Conservation (phyloP, 2,888 invertebrate species). For the Polia nebulosa region DNA sequence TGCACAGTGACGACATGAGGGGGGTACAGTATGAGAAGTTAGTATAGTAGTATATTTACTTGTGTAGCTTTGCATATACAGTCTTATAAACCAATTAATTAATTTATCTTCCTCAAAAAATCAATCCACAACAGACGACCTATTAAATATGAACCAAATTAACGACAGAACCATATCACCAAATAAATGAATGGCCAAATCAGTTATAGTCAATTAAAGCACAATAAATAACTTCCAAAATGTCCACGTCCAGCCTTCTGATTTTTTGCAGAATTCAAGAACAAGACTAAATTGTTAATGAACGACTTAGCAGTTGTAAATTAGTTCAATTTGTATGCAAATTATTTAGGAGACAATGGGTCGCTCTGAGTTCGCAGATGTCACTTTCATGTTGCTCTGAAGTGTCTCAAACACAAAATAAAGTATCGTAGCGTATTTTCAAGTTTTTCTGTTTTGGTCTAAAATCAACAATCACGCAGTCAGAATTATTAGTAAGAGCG, state of each 20-base stretch:
- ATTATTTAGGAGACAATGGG: conserved; percentile 64
- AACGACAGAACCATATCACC: too few relatives aligned
- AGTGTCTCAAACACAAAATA: conserved; percentile 8
- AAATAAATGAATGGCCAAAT: neutral
- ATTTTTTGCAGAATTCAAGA: conserved; percentile 13
- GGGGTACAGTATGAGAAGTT: too few relatives aligned
- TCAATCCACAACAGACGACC: too few relatives aligned
- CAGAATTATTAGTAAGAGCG: too few relatives aligned
- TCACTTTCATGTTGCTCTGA: conserved; percentile 33
- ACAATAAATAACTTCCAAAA: conserved; percentile 7
- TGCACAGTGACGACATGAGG: too few relatives aligned
- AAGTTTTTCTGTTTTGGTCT: neutral
- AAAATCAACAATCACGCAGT: neutral
- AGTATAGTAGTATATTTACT: too few relatives aligned
- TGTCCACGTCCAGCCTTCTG: neutral
- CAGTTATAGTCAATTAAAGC: neutral
- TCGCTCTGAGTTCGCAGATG: conserved; percentile 49
- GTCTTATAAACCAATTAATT: too few relatives aligned
- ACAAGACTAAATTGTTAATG: conserved; percentile 56
- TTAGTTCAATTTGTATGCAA: conserved; percentile 74
- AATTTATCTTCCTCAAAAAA: too few relatives aligned
- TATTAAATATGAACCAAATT: too few relatives aligned
- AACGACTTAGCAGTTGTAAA: conserved; percentile 69
- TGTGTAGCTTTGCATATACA: too few relatives aligned
- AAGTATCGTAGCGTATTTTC: conserved; percentile 1